Conservation (phyloP, 2,888 invertebrate genomes). For the Nephrotoma guestfalica region DNA sequence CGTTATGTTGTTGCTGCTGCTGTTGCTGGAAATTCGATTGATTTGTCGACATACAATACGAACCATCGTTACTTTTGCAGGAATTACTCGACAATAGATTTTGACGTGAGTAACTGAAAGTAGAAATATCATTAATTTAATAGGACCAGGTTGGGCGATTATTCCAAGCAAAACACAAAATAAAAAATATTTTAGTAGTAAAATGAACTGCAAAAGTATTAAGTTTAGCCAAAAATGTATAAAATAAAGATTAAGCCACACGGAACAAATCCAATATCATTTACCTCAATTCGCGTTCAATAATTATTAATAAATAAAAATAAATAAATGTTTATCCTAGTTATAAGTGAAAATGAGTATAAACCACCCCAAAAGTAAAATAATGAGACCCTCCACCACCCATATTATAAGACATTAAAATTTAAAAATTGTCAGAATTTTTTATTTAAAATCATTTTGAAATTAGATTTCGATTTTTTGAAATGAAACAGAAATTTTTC, state of each 20-base stretch:
- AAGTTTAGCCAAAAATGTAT: neutral
- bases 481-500: neutral
- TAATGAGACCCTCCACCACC: conserved; percentile 10
- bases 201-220: neutral
- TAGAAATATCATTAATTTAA: conserved; percentile 12
- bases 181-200: conserved; percentile 9
- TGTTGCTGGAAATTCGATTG: conserved; percentile 15
- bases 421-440: conserved; percentile 2
- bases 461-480: conserved; percentile 6
- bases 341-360: conserved; percentile 5
- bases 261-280: neutral
- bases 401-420: conserved; percentile 8
- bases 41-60: conserved; percentile 23
- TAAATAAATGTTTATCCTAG: conserved; percentile 10
- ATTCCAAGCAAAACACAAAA: conserved; percentile 6
- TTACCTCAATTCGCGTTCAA: neutral
- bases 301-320: conserved; percentile 3
- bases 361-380: conserved; percentile 2
- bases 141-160: neutral
- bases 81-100: conserved; percentile 60
- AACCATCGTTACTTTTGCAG: conserved; percentile 56
- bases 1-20: conserved; percentile 22
- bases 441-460: conserved; percentile 8
- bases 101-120: conserved; percentile 72
- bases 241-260: neutral